Conservation (phyloP, 2,888 invertebrate species). For the Troides helena region DNA sequence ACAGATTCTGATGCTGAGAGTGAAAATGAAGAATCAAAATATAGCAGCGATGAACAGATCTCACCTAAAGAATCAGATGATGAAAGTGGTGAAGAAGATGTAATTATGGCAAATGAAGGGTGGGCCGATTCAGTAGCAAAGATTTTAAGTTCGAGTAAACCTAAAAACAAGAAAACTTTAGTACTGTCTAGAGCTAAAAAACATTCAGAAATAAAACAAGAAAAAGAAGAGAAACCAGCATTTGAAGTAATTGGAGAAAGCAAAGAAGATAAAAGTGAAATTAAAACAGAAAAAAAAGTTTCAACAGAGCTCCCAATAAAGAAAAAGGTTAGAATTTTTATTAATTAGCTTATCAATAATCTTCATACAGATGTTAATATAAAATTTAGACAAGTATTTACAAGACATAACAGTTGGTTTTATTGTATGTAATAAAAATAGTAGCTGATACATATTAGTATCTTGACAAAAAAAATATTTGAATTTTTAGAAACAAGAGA, state of each 20-base stretch:
- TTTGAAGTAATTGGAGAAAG: constrained; percentile 85
- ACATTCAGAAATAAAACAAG: constrained; percentile 76
- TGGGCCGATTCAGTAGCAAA: constrained; percentile 93
- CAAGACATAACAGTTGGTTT: too few relatives aligned
- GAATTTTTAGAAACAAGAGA: constrained; percentile 79
- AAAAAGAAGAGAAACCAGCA: constrained; percentile 70
- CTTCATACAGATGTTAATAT: too few relatives aligned
- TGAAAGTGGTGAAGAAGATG: constrained; percentile 42
- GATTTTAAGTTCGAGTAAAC: constrained; percentile 87
- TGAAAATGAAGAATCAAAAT: constrained; percentile 46
- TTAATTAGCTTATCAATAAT: not conserved
- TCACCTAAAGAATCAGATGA: constrained; percentile 39
- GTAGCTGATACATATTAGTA: not conserved
- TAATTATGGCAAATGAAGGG: constrained; percentile 80
- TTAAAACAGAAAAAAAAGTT: constrained; percentile 51
- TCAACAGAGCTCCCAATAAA: constrained; percentile 55
- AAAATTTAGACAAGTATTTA: too few relatives aligned
- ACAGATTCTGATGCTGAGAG: constrained; percentile 54
- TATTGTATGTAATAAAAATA: too few relatives aligned
- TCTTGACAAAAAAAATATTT: not conserved
- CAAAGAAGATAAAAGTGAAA: constrained; percentile 55
- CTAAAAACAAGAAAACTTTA: constrained; percentile 86
- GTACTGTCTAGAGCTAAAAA: constrained; percentile 91
- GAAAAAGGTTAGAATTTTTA: constrained; percentile 52
- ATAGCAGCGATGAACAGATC: constrained; percentile 30